These are phyloP conservation scores for Strix uralensis DNA, from an alignment of 2,113 vertebrate genomes.

Conservation along the genomic window DNA sequence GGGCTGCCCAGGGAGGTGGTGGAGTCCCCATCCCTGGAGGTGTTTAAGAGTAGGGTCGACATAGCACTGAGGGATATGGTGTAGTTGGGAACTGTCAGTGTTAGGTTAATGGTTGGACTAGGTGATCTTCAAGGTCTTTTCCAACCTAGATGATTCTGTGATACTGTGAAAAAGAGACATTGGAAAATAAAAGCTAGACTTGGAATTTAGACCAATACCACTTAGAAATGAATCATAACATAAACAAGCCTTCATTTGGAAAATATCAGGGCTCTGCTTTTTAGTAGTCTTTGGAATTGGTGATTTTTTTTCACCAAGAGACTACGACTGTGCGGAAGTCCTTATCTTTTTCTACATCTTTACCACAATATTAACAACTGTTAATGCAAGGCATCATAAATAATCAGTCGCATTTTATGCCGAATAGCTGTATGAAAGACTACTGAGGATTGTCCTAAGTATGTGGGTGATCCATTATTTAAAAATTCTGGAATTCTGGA, in stretches of 20 bases:
- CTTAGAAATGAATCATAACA: background rate
- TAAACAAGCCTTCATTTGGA: background rate
- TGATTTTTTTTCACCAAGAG: background rate
- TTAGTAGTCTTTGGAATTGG: background rate
- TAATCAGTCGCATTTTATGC: background rate
- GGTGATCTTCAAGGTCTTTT: too few species aligned
- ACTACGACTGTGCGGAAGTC: background rate
- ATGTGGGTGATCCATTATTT: background rate
- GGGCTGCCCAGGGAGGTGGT: too few species aligned
- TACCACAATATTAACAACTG: background rate
- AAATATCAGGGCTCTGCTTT: background rate
- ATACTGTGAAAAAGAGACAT: background rate
- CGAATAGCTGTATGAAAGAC: background rate
- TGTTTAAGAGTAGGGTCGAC: too few species aligned
- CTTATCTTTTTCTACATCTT: background rate
- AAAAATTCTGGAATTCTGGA: background rate
- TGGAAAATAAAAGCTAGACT: background rate
- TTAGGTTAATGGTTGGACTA: too few species aligned
- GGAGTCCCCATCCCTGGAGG: too few species aligned
- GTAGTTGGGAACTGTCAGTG: too few species aligned
- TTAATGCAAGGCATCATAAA: background rate
- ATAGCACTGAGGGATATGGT: too few species aligned
- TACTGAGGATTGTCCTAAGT: background rate
- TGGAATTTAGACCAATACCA: background rate
- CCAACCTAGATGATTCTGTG: too few species aligned